Evolutionary conservation across 2,113 vertebrate genomes (phyloP).

Genomic region (Cyphomyrus plagiostoma): DNA sequence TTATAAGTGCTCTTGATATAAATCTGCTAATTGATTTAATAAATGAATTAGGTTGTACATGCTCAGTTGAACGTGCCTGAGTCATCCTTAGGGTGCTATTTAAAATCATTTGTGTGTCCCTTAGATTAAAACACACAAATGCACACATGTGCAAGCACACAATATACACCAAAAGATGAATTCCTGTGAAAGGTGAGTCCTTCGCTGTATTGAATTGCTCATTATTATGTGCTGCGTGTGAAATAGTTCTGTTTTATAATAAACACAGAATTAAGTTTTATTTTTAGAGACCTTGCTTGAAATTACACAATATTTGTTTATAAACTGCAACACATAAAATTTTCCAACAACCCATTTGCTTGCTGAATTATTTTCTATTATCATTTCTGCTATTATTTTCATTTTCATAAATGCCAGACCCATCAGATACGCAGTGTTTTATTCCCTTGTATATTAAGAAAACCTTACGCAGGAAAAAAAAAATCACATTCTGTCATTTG

Average conservation of each 20-base stretch:
- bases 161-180: not conserved
- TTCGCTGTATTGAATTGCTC: not conserved
- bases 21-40: constrained; percentile 14
- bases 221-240: not conserved
- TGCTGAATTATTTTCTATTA: not conserved
- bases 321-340: not conserved
- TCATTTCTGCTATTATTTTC: not conserved
- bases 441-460: not conserved
- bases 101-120: not conserved
- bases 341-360: not conserved
- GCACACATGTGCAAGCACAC: not conserved
- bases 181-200: not conserved
- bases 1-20: not conserved
- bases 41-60: not conserved
- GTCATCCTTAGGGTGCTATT: constrained; percentile 5
- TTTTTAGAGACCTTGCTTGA: not conserved
- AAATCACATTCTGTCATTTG: not conserved
- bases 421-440: not conserved
- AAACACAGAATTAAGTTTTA: not conserved
- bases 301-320: not conserved
- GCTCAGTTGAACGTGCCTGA: not conserved
- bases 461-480: not conserved
- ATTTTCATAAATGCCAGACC: not conserved
- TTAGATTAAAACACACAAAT: not conserved
- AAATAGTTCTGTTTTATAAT: not conserved